Evolutionary conservation across 2,113 vertebrate species (phyloP).

Genomic region (Erinaceus europaeus): DNA sequence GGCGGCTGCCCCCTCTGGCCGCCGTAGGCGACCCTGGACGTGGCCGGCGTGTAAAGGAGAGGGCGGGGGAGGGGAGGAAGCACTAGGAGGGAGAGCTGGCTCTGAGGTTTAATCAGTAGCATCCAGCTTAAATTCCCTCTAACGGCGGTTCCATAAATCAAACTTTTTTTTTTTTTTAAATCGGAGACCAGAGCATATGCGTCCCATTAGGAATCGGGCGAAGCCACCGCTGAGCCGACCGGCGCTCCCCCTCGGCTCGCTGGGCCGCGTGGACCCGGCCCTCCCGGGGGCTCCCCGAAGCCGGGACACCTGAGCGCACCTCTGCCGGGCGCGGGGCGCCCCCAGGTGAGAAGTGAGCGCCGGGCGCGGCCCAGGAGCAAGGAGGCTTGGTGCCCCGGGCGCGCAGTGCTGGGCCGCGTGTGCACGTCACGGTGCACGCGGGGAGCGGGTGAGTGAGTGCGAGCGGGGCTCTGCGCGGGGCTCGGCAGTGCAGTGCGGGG

Average conservation of each 20-base stretch:
- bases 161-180: conserved; percentile 62
- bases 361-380: background rate
- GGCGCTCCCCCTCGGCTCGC: background rate
- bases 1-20: conserved; percentile 54
- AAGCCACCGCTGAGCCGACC: conserved; percentile 12
- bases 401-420: background rate
- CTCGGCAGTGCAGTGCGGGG: background rate
- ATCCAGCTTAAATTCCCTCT: conserved; percentile 69
- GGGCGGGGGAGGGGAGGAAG: conserved; percentile 41
- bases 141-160: conserved; percentile 74
- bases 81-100: conserved; percentile 19
- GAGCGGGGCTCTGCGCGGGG: background rate
- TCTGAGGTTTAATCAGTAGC: conserved; percentile 70
- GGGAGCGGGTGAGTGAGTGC: background rate
- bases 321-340: background rate
- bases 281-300: background rate
- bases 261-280: background rate
- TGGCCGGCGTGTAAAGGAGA: conserved; percentile 65
- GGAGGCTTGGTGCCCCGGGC: background rate
- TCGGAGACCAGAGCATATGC: conserved; percentile 75
- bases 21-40: conserved; percentile 65
- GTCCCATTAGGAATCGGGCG: conserved; percentile 73
- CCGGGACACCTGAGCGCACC: background rate
- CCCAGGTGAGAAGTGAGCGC: background rate
- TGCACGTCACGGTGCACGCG: background rate